Evolutionary conservation across 1,140 invertebrate species (phyloP), one percentile per base, ranked within the genome.

Genomic region (Heliconius himera): DNA sequence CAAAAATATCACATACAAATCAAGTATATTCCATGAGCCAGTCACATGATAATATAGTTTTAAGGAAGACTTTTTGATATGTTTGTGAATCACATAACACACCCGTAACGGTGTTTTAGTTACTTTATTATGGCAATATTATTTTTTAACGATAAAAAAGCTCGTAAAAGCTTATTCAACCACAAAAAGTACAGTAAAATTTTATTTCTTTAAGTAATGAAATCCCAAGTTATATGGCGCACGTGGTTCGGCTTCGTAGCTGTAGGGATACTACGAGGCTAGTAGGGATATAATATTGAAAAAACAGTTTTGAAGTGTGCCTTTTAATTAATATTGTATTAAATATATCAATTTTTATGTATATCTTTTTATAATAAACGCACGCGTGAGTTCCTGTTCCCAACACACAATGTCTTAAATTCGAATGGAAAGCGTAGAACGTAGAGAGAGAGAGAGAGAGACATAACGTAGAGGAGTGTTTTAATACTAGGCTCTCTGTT

Each of bases 141-240:
- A 75, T 81, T 81, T 81, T 81, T 74, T 71, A 81, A 75, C 80
- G 76, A 77, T 81, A 78, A 81, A 46, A 78, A 78, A 74, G 9
- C 46, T 51, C 60, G 51, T 74, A 78, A 81, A 81, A 77, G 56
- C 71, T 78, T 81, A 81, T 78, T 78, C 73, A 36, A 36, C 76
- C 80, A 78, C 80, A 81, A 81, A 81, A 78, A 66, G 33, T n/a
- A 60, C 76, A 78, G 51, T 83, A 83, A 83, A 83, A 78, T n/a
- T 78, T 81, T 83, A 78, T 83, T 76, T 73, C 79, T 51, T 81
- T 78, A 79, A 78, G 79, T 83, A 82, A 82, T 83, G 82, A 80
- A 81, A 81, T 83, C 78, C 36, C 26, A 73, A 80, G 72, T 73
- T 76, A 76, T 70, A 76, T 46, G 33, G 6, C 49, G 60, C 20